Conservation (phyloP, 2,888 invertebrate genomes). For the Crocallis elinguaria region DNA sequence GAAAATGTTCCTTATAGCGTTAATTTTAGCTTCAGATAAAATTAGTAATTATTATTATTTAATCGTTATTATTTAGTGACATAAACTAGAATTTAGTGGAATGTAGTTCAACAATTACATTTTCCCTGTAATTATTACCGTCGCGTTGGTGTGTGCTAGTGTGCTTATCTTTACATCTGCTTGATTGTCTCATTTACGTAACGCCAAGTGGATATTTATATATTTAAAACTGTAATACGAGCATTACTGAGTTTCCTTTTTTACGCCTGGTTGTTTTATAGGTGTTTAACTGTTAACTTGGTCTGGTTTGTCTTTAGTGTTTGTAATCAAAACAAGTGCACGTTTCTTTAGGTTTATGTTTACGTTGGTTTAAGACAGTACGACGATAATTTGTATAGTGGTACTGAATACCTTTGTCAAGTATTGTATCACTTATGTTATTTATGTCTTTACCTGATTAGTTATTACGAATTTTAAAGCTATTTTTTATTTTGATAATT, state of each 20-base stretch:
- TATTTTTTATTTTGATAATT: not conserved
- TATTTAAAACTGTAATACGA: slow-evolving; percentile 5
- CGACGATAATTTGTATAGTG: too few relatives aligned
- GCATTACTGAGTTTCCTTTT: slow-evolving; percentile 18
- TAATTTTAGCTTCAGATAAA: too few relatives aligned
- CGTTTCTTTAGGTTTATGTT: not conserved
- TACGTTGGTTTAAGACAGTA: not conserved
- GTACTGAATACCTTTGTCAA: not conserved
- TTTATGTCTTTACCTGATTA: too few relatives aligned
- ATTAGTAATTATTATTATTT: too few relatives aligned
- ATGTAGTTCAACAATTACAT: slow-evolving; percentile 5
- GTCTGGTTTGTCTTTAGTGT: slow-evolving; percentile 3
- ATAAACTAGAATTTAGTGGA: slow-evolving; percentile 1
- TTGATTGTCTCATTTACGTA: slow-evolving; percentile 24
- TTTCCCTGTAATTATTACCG: slow-evolving; percentile 12
- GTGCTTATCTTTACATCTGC: slow-evolving; percentile 18
- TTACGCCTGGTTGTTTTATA: slow-evolving; percentile 12
- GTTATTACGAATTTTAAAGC: not conserved
- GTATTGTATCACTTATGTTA: not conserved
- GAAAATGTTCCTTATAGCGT: too few relatives aligned
- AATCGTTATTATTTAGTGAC: too few relatives aligned
- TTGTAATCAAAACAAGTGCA: not conserved
- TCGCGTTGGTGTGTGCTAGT: slow-evolving; percentile 18
- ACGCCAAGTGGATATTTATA: slow-evolving; percentile 6
- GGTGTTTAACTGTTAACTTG: slow-evolving; percentile 8